Base-by-base conservation (phyloP, 2,113 vertebrate species). In the Cavia aperea region DNA sequence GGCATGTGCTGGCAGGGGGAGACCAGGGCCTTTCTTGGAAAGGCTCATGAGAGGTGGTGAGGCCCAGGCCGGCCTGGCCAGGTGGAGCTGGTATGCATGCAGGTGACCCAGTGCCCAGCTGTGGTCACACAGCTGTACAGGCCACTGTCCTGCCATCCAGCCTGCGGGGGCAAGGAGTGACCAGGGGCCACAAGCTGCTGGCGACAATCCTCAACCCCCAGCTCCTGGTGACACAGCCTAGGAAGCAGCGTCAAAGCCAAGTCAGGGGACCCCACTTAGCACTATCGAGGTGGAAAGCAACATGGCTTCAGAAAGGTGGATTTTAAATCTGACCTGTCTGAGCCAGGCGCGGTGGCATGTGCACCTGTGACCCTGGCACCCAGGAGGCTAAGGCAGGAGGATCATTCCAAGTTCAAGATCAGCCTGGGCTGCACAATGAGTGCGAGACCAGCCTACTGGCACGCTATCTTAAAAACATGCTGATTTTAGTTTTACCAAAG, bases 91-190 rank as follows among this genome's bases (percentile, higher is more conserved):
- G 92, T 83, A 39, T 94, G 83, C 88, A 89, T 96, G 86, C 0
- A 96, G 96, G 89, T 78, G 97, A 72, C 86, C 96, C 90, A 87
- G 82, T 70, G 94, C 81, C 93, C 51, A 0, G 4, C 51, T 8
- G 66, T 94, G 90, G 92, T 96, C 88, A 93, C 70, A 0, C 95
- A 96, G 51, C 93, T 88, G 0, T 92, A 83, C 83, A 90, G 91
- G 84, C 96, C 89, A 15, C 93, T 96, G 94, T 96, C 93, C 36
- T 96, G 95, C 89, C 88, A 94, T n/a, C 93, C 93, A 3, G n/a
- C 93, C 91, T 96, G 90, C 36, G 95, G 93, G 81, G 93, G 94
- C 85, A 96, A 77, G 77, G 96, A 95, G 94, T 95, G 96, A 23
- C 54, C 31, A 8, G 66, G 95, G 58, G 63, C 73, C 73, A 79